Conservation (phyloP, 2,888 invertebrate genomes). For the Sclerodermus sp. region DNA sequence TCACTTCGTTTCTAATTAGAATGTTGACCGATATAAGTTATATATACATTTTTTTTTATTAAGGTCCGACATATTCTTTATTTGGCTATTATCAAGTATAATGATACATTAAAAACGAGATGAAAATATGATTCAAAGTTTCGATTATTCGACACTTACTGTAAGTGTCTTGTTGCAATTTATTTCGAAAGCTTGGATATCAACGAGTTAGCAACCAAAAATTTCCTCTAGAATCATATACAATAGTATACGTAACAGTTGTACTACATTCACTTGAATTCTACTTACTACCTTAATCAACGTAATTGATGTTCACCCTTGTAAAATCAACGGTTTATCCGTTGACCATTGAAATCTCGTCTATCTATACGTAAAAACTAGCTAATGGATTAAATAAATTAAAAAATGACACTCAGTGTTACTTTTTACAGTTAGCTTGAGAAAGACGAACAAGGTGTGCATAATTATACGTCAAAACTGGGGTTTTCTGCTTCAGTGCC, state of each 20-base stretch:
- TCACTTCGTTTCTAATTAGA: no score
- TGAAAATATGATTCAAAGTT: no score
- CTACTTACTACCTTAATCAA: slow-evolving; percentile 48
- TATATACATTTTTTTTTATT: no score
- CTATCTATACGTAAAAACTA: slow-evolving; percentile 51
- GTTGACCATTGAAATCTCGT: slow-evolving; percentile 51
- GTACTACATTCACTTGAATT: slow-evolving; percentile 36
- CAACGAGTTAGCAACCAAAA: slow-evolving; percentile 40
- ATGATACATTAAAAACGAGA: no score
- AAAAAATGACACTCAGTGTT: slow-evolving; percentile 28
- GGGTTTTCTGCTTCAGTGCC: slow-evolving; percentile 9
- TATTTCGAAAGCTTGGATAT: slow-evolving; percentile 48
- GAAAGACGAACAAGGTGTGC: slow-evolving; percentile 10
- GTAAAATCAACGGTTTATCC: slow-evolving; percentile 50
- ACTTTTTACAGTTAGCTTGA: slow-evolving; percentile 29
- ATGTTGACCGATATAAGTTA: no score
- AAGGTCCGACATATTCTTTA: no score
- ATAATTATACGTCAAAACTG: slow-evolving; percentile 16
- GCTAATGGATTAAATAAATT: slow-evolving; percentile 41
- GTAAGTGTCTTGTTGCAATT: no score
- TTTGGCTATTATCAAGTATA: no score
- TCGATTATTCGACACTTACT: no score
- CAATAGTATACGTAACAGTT: slow-evolving; percentile 56
- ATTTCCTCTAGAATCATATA: slow-evolving; percentile 50
- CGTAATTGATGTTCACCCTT: slow-evolving; percentile 58